Percentiles rank a stretch among this genome's conserved stretches.
Evolutionary conservation across 2,888 invertebrate genomes (phyloP).

Genomic region (Mesorhabditis spiculigera): DNA sequence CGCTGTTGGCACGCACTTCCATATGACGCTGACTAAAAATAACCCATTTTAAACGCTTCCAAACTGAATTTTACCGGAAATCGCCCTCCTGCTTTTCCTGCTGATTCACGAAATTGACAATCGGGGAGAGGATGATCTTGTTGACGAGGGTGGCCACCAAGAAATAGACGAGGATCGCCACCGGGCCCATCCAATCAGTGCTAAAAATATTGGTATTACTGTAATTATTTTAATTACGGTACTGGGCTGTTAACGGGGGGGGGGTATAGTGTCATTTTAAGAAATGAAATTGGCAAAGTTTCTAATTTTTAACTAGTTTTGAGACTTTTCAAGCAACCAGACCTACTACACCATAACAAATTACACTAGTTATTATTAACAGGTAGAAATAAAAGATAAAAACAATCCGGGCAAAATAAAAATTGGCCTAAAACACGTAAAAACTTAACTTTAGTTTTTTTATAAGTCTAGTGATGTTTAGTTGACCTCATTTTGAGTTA

Average conservation of each 20-base stretch:
- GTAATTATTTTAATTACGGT: not conserved
- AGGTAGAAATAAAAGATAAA: too few species aligned
- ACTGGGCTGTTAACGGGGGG: too few species aligned
- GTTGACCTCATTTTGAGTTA: too few species aligned
- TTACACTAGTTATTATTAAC: too few species aligned
- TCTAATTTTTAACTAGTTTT: too few species aligned
- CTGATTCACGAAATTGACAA: slow-evolving; percentile 63
- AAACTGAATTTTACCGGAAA: slow-evolving; percentile 61
- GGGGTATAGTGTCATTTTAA: not conserved
- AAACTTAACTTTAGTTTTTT: too few species aligned
- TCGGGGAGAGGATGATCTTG: slow-evolving; percentile 65
- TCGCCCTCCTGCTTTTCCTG: slow-evolving; percentile 67
- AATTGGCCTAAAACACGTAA: too few species aligned
- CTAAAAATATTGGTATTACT: slow-evolving; percentile 49
- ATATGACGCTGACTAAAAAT: slow-evolving; percentile 46
- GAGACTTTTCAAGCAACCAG: too few species aligned
- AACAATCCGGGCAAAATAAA: too few species aligned
- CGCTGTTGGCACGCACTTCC: slow-evolving; percentile 53
- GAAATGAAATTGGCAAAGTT: not conserved
- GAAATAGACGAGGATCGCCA: slow-evolving; percentile 64
- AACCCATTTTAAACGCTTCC: not conserved
- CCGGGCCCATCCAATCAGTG: slow-evolving; percentile 66
- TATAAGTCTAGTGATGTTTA: too few species aligned
- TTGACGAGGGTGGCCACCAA: slow-evolving; percentile 64
- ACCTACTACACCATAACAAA: too few species aligned